phyloP scores from a whole-genome alignment of 2,888 invertebrate genomes.

The Oligia strigilis region DNA sequence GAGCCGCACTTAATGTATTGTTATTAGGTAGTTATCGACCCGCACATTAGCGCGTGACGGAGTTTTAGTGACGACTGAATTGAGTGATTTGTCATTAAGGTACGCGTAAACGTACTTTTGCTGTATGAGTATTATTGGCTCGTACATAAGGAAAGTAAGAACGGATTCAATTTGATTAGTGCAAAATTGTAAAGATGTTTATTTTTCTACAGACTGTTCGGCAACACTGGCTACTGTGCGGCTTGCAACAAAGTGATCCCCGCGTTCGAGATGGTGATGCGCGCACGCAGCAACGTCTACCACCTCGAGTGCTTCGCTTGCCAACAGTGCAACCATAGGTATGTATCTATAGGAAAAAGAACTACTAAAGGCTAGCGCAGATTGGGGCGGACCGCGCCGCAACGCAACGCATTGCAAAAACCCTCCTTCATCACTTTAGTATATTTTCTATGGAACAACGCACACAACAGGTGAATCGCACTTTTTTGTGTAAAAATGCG shows the following conservation, averaged over 20 bases:
- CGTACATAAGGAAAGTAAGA: background rate
- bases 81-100: no score
- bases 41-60: no score
- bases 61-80: no score
- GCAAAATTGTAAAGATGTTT: background rate
- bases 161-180: no score
- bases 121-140: no score
- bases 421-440: background rate
- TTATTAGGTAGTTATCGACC: no score
- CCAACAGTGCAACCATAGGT: conserved; percentile 99
- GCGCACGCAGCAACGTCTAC: conserved; percentile 98
- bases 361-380: background rate
- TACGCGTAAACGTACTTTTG: no score
- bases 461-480: background rate
- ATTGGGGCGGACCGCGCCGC: background rate
- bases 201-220: conserved; percentile 93
- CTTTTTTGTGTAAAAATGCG: background rate
- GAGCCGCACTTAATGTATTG: no score
- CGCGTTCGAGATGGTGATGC: conserved; percentile 99
- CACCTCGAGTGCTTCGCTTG: conserved; percentile 99
- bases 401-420: background rate
- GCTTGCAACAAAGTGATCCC: conserved; percentile 99
- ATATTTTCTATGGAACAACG: background rate
- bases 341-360: conserved; percentile 33
- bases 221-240: conserved; percentile 98